phyloP scores from a whole-genome alignment of 53 echinoderm and acorn worm species.

The Zoroaster sp. region DNA sequence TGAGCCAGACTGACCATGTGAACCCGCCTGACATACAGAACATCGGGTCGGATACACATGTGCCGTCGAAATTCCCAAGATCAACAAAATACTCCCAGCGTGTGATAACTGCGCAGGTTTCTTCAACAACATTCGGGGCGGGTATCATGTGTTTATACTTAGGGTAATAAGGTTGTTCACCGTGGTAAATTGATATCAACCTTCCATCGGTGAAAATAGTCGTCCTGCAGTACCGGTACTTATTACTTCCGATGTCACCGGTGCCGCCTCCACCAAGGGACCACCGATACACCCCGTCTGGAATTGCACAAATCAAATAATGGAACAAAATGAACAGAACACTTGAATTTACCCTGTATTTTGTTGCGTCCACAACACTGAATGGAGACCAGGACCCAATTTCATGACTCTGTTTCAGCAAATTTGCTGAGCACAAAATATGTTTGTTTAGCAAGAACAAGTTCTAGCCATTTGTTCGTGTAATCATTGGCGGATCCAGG shows the following conservation, averaged over 20 bases:
- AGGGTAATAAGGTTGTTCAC: too few relatives aligned
- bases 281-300: not conserved
- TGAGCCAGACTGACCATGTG: not conserved
- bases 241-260: not conserved
- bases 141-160: not conserved
- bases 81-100: not conserved
- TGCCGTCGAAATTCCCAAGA: not conserved
- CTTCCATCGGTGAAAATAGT: not conserved
- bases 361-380: too few relatives aligned
- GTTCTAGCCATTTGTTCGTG: too few relatives aligned
- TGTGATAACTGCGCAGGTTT: not conserved
- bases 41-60: not conserved
- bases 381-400: too few relatives aligned
- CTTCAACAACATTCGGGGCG: not conserved
- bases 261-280: not conserved
- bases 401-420: too few relatives aligned
- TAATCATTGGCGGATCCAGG: too few relatives aligned
- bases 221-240: too few relatives aligned
- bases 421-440: too few relatives aligned
- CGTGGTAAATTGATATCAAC: not conserved
- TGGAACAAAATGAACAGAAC: too few relatives aligned
- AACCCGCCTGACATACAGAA: not conserved
- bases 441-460: too few relatives aligned
- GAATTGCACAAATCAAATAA: not conserved
- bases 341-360: too few relatives aligned